Evolutionary conservation across 2,113 vertebrate genomes (phyloP), one percentile per base, ranked within the genome.

Genomic region (Neopipo cinnamomea): DNA sequence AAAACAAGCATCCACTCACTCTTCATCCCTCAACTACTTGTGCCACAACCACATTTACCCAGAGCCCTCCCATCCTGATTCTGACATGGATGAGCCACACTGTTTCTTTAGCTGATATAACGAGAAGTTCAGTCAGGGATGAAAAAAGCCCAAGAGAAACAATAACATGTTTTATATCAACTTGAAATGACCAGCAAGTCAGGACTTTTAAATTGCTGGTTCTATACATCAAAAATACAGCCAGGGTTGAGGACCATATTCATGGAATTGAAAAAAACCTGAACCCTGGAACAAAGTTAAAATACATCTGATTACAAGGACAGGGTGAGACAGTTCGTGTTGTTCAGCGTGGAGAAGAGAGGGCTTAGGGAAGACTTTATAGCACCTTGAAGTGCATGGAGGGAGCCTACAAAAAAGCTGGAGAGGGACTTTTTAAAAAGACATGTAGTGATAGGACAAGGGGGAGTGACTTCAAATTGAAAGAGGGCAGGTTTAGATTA

Each of bases 21-120:
- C 12, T 12, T 12, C 0, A 1, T 72, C 44, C 21, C 30, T 56
- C 1, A 0, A 21, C 33, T 59, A 23, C 11, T 18, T 0, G 0
- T 75, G 47, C 35, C 1, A 1, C 3, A 2, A n/a, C 25, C 46
- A 18, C 1, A 1, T 4, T 25, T 3, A 2, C 25, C 21, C 6
- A 2, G 8, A 5, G 12, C 41, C 19, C 33, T 65, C 41, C 28
- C 2, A 1, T 52, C 42, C 12, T 20, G 0, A 22, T 0, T 0
- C 46, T 74, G 50, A 53, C 2, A 1, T 1, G 0, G 37, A 85
- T 47, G 3, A 83, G 4, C 19, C 4, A 0, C 4, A 2, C 24
- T 81, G 10, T 44, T 78, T 88, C 47, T 67, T 85, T 37, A 72
- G 27, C 16, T 78, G 74, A 72, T 33, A 56, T n/a, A 78, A 49